Percentiles rank a stretch among this genome's conserved stretches.
Evolutionary conservation across 2,797 vertebrate species (phyloP).

Genomic region (Dendrocincla tyrannina): DNA sequence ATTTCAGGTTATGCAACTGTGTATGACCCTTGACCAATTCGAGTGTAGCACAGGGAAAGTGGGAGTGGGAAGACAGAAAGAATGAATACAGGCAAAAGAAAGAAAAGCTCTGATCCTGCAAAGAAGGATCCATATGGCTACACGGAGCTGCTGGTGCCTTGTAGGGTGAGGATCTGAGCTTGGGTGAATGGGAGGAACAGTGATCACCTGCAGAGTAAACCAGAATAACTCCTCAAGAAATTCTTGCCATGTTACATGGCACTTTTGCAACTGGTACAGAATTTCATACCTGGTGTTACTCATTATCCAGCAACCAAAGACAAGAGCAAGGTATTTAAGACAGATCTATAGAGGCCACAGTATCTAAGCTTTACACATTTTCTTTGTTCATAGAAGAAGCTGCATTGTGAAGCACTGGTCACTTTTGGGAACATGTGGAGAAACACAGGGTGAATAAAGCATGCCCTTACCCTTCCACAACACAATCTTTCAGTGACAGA

Average conservation of each 20-base stretch:
- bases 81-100: background rate
- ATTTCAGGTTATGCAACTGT: background rate
- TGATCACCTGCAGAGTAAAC: background rate
- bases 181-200: accelerated
- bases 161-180: background rate
- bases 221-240: background rate
- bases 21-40: background rate
- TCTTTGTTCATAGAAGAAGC: background rate
- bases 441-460: background rate
- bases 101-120: background rate
- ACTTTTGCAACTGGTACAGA: background rate
- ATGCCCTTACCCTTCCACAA: background rate
- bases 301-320: background rate
- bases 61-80: background rate
- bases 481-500: background rate
- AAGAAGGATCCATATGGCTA: background rate
- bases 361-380: conserved; percentile 16
- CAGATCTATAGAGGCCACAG: background rate
- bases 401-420: background rate
- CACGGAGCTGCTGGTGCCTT: background rate
- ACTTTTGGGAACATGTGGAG: background rate
- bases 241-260: background rate
- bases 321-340: background rate
- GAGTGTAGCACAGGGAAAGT: background rate
- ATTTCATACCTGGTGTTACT: background rate